Evolutionary conservation across 2,113 vertebrate species (phyloP).

Genomic region (Nothocercus julius): DNA sequence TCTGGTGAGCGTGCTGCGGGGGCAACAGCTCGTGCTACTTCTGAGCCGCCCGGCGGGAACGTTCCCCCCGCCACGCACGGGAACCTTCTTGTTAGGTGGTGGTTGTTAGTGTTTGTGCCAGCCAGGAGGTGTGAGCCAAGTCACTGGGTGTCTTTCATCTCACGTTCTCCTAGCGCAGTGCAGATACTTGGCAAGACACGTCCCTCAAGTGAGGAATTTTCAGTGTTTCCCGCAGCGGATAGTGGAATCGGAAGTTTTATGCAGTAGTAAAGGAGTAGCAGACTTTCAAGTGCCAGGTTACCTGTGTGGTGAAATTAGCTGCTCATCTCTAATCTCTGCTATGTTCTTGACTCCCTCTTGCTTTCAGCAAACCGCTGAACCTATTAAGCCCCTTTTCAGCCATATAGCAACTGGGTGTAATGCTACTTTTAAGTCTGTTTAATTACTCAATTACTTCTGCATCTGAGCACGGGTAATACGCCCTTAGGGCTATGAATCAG

Average conservation of each 20-base stretch:
- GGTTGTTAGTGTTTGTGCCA: not conserved
- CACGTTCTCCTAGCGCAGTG: rapidly evolving
- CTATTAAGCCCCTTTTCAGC: not conserved
- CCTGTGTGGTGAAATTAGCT: not conserved
- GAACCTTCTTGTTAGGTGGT: not conserved
- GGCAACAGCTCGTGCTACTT: not conserved
- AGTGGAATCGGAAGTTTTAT: not conserved
- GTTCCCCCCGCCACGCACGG: not conserved
- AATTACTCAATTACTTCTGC: not conserved
- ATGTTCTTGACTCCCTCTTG: not conserved
- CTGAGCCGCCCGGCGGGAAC: not conserved
- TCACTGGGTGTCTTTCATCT: not conserved
- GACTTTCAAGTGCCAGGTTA: not conserved
- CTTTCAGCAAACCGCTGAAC: not conserved
- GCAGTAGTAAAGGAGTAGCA: not conserved
- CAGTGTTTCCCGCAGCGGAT: not conserved
- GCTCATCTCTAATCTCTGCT: not conserved
- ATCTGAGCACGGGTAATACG: not conserved
- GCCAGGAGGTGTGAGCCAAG: not conserved
- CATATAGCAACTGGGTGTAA: not conserved
- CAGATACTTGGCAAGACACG: not conserved
- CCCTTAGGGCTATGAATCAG: not conserved
- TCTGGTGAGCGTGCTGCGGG: not conserved
- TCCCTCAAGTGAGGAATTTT: not conserved
- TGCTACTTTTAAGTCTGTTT: not conserved